Base-by-base conservation (phyloP, 1,140 invertebrate species). In the Orius laevigatus region DNA sequence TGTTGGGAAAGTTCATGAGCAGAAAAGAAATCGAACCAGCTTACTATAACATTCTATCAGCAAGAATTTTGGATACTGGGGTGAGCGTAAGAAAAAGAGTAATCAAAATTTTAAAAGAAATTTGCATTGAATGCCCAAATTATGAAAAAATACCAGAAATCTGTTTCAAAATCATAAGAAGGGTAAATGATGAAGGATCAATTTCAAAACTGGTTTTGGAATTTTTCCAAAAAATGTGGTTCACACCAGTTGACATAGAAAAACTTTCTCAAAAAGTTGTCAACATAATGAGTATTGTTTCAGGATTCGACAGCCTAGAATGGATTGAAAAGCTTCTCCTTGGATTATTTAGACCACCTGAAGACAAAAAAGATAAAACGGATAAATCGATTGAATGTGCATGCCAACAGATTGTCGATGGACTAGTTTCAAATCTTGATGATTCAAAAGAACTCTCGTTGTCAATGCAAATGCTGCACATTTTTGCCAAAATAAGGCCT, bases 141-240 rank as follows among this genome's bases (percentile, higher is more conserved):
- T 97, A 92, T 62, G 73, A 78, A 0, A 96, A 96, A 66, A 94
- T 97, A 55, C 92, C 93, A 0, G 94, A 98, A 66, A 98, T 99
- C 57, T 96, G 95, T 67, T 90, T 94, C 0, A 94, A 95, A 67
- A 98, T 99, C 85, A 95, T 99, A 39, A 69, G 93, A 47, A 71
- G 94, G 45, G 89, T 98, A 0, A 95, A 95, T 63, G 94, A 98
- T 61, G 94, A 98, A 64, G 16, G 3, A 20, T 20, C 9, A 32
- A 8, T 41, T 42, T 42, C 35, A 53, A 98, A 98, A 67, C 66
- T 99, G 39, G 95, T 98, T 1, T 92, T 94, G 74, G 96, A 99
- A 65, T 94, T 98, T 11, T 98, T 98, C 67, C 86, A 96, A 65
- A 91, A 91, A 58, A 94, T 98, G 87, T 98, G 95, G 95, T 98